Conservation (phyloP, 2,888 invertebrate genomes). For the Trichopoda pennipes region DNA sequence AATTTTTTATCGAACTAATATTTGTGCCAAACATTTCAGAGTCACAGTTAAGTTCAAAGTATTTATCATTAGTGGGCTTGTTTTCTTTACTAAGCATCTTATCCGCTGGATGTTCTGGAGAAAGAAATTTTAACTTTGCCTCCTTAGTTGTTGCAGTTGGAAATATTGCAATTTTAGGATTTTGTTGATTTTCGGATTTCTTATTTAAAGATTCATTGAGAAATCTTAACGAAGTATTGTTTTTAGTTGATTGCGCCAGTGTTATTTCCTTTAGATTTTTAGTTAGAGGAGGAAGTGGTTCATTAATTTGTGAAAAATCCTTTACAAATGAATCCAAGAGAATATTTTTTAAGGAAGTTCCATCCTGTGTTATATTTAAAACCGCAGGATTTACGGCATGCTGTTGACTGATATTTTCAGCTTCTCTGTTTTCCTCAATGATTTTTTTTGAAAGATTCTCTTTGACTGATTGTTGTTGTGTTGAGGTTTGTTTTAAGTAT, state of each 20-base stretch:
- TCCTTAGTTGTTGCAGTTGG: slow-evolving; percentile 16
- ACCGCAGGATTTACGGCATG: slow-evolving; percentile 30
- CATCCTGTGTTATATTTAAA: slow-evolving; percentile 19
- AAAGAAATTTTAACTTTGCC: slow-evolving; percentile 35
- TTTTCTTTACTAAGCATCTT: slow-evolving; percentile 6
- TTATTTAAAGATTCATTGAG: slow-evolving; percentile 55
- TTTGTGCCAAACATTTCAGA: slow-evolving; percentile 78
- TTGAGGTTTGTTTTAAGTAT: slow-evolving; percentile 23
- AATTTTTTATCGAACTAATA: slow-evolving; percentile 77
- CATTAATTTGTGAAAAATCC: slow-evolving; percentile 72
- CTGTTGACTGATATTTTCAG: neutral
- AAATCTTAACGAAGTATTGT: slow-evolving; percentile 58
- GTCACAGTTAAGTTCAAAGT: slow-evolving; percentile 76
- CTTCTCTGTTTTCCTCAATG: neutral
- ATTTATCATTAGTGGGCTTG: slow-evolving; percentile 56
- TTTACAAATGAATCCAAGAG: slow-evolving; percentile 74
- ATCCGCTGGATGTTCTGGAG: neutral
- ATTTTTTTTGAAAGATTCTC: neutral
- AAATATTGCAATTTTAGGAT: slow-evolving; percentile 9
- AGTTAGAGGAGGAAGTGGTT: slow-evolving; percentile 27
- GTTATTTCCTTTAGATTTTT: slow-evolving; percentile 32
- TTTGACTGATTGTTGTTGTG: neutral
- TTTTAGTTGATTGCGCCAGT: slow-evolving; percentile 42
- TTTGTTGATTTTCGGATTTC: neutral
- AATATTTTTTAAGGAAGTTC: slow-evolving; percentile 47